Conservation (phyloP, 1,140 invertebrate species). For the Ceratina japonica region DNA sequence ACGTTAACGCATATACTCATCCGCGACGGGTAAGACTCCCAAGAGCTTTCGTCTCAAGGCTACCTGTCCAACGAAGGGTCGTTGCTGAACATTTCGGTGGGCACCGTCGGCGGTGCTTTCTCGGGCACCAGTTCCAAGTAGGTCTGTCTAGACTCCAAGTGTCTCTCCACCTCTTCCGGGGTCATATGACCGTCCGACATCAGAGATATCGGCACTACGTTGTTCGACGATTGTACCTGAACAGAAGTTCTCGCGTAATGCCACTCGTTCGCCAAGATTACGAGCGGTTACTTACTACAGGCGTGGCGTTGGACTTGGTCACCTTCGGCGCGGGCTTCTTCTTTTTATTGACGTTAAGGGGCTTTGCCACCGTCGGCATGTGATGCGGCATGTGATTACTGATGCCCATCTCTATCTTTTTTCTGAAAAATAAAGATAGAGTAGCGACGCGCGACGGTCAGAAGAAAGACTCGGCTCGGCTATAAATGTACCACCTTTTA, state of each 20-base stretch:
- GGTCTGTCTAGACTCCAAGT: constrained; percentile 91
- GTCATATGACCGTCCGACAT: constrained; percentile 92
- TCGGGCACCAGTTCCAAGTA: constrained; percentile 91
- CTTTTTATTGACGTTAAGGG: constrained; percentile 77
- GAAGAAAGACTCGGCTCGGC: too few species aligned
- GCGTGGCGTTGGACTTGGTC: constrained; percentile 70
- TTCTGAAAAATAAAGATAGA: constrained; percentile 62
- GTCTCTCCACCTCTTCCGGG: constrained; percentile 93
- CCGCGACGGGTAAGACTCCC: neutral
- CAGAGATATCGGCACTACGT: constrained; percentile 74
- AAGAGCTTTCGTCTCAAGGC: neutral
- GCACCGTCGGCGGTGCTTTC: constrained; percentile 91
- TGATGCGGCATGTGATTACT: constrained; percentile 75
- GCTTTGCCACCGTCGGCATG: constrained; percentile 73
- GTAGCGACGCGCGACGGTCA: too few species aligned
- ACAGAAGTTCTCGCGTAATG: neutral
- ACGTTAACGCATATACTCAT: neutral
- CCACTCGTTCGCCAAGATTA: neutral
- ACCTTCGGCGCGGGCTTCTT: constrained; percentile 77
- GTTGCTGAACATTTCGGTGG: constrained; percentile 95
- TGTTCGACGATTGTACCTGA: constrained; percentile 72
- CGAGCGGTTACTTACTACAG: constrained; percentile 67
- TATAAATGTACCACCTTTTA: constrained; percentile 72
- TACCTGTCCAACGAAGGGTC: constrained; percentile 91
- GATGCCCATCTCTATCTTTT: constrained; percentile 75